phyloP scores from a whole-genome alignment of 2,888 invertebrate genomes.

The Cheilosia variabilis region DNA sequence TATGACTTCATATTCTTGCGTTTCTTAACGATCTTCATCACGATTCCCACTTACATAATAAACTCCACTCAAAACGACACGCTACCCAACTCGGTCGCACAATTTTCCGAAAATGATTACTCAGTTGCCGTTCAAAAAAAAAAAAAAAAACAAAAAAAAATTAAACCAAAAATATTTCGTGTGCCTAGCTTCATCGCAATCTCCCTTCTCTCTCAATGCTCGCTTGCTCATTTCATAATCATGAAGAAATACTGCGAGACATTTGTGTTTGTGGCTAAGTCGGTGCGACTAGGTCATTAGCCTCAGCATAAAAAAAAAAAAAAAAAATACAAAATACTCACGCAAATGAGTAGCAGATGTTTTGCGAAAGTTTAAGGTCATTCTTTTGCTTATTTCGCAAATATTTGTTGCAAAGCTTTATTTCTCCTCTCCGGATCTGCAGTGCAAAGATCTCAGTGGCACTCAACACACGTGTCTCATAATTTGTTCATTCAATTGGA shows the following conservation, averaged over 20 bases:
- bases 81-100: neutral
- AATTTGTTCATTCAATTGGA: slow-evolving; percentile 17
- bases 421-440: slow-evolving; percentile 1
- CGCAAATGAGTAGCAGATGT: slow-evolving; percentile 39
- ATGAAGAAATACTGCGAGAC: slow-evolving; percentile 31
- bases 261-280: slow-evolving; percentile 8
- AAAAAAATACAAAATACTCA: neutral
- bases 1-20: slow-evolving; percentile 3
- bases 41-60: slow-evolving; percentile 14
- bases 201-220: neutral
- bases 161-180: no score
- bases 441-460: neutral
- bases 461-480: slow-evolving; percentile 16
- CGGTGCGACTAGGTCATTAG: slow-evolving; percentile 47
- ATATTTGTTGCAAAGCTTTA: slow-evolving; percentile 15
- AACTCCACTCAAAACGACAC: slow-evolving; percentile 10
- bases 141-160: no score
- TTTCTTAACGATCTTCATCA: slow-evolving; percentile 20
- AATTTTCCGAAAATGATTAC: neutral
- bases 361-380: slow-evolving; percentile 72
- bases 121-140: no score
- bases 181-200: neutral
- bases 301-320: slow-evolving; percentile 6
- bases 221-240: slow-evolving; percentile 35
- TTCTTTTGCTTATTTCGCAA: slow-evolving; percentile 29